A percentile compares a stretch with the other conserved stretches of the same genome.
Conservation (phyloP, 2,797 vertebrate genomes). For the Nannoperca australis region DNA sequence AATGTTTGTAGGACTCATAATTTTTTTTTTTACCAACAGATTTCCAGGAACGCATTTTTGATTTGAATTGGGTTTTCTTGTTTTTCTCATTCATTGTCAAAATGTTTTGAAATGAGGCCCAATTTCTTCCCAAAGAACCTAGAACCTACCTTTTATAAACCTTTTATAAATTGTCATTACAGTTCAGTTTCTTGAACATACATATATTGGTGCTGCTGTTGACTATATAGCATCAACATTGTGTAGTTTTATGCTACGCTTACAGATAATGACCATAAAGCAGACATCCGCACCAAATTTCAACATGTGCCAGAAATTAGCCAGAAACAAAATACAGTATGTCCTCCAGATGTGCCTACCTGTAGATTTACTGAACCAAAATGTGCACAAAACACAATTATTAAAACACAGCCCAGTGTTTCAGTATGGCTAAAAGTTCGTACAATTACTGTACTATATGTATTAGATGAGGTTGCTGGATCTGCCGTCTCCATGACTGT, state of each 20-base stretch:
- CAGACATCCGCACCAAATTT: neutral
- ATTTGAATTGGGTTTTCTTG: neutral
- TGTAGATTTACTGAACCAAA: conserved; percentile 13
- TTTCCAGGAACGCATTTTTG: neutral
- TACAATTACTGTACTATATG: conserved; percentile 31
- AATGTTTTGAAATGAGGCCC: neutral
- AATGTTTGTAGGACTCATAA: neutral
- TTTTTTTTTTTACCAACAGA: neutral
- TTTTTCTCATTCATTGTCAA: neutral
- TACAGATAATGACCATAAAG: conserved; percentile 5
- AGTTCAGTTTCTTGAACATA: neutral
- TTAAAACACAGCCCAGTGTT: conserved; percentile 47
- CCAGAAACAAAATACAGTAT: conserved; percentile 3
- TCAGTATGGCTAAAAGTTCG: conserved; percentile 29
- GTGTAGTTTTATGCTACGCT: neutral
- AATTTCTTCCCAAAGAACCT: neutral
- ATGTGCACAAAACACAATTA: conserved; percentile 39
- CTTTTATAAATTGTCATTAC: neutral
- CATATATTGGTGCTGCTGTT: neutral
- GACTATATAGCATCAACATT: neutral
- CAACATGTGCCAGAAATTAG: neutral
- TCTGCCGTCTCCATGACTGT: conserved; percentile 32
- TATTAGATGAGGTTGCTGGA: conserved; percentile 33
- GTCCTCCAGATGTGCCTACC: conserved; percentile 2
- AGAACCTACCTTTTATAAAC: neutral